phyloP scores from a whole-genome alignment of 2,113 vertebrate species.

The Apodemus speciosus region DNA sequence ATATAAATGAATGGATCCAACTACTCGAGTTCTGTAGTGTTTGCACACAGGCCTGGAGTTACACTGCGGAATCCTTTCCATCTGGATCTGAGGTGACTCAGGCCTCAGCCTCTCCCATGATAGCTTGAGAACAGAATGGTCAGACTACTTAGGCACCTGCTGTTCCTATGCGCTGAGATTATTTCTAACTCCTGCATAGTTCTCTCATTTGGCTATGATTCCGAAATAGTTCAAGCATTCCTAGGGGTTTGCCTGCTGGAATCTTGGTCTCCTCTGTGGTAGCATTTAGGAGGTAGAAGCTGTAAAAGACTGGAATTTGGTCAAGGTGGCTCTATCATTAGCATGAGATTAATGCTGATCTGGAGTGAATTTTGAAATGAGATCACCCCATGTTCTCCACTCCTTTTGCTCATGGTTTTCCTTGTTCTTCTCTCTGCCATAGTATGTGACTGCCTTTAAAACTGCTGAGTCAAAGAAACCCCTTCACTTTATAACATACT shows the following conservation, averaged over 20 bases:
- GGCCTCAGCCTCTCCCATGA: neutral
- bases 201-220: neutral
- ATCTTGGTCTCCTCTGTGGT: neutral
- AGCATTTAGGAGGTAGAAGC: neutral
- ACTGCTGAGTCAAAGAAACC: neutral
- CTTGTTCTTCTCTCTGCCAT: neutral
- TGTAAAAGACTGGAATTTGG: neutral
- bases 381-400: neutral
- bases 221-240: neutral
- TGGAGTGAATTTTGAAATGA: neutral
- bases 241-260: neutral
- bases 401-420: neutral
- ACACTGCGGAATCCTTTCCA: no score
- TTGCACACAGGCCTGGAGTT: no score
- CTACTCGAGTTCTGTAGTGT: neutral
- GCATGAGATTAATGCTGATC: neutral
- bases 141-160: neutral
- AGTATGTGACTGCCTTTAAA: neutral
- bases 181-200: neutral
- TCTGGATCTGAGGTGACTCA: neutral
- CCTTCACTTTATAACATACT: neutral
- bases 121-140: neutral
- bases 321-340: no score
- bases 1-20: neutral
- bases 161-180: neutral